Conservation (phyloP, 2,797 vertebrate genomes). For the Coracias cyanogaster region DNA sequence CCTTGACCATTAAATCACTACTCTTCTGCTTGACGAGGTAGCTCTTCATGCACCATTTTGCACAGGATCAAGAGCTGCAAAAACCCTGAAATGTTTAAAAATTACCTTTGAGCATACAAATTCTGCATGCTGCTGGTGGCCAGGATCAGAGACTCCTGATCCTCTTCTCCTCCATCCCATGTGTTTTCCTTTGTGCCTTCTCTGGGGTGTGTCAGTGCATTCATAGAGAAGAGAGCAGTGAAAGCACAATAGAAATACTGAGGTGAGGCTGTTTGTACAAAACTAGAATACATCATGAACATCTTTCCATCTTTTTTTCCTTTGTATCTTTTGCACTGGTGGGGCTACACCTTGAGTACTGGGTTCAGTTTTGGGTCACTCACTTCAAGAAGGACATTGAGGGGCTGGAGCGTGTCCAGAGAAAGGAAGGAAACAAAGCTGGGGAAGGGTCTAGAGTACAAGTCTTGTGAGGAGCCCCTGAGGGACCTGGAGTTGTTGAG, state of each 20-base stretch:
- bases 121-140: not conserved
- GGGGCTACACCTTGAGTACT: not conserved
- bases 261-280: not conserved
- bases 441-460: not conserved
- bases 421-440: not conserved
- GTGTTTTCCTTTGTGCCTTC: not conserved
- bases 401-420: not conserved
- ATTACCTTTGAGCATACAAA: not conserved
- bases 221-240: not conserved
- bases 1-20: not conserved
- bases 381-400: not conserved
- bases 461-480: not conserved
- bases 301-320: not conserved
- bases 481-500: not conserved
- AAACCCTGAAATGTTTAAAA: not conserved
- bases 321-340: not conserved
- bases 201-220: not conserved
- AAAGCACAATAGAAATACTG: not conserved
- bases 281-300: not conserved
- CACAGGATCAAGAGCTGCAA: not conserved
- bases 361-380: too few species aligned
- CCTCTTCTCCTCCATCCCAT: not conserved
- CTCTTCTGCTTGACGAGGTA: not conserved
- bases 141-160: not conserved
- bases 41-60: not conserved